These are phyloP conservation scores for Corella eumyota DNA, from an alignment of 23 tunicate species.

Conservation along the genomic window DNA sequence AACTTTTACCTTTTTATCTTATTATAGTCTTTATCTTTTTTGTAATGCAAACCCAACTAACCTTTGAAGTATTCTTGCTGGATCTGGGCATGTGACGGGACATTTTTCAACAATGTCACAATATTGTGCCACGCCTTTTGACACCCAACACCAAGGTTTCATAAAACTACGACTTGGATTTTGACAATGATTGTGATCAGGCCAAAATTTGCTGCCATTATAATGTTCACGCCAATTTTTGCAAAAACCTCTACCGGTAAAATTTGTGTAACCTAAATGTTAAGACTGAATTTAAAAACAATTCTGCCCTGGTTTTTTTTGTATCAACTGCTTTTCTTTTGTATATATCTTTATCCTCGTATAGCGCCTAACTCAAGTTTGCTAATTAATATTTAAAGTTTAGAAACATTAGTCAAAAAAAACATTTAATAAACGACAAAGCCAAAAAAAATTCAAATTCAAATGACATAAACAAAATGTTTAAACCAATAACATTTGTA, in stretches of 20 bases:
- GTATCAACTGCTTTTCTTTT: neutral
- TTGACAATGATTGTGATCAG: slow-evolving; percentile 52
- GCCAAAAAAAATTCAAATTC: too few species aligned
- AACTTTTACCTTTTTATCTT: too few species aligned
- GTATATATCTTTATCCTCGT: neutral
- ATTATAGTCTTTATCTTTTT: too few species aligned
- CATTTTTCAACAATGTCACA: slow-evolving; percentile 36
- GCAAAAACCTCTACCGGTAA: slow-evolving; percentile 41
- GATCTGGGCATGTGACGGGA: too few species aligned
- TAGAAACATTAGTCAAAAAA: too few species aligned
- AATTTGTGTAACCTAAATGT: slow-evolving; percentile 25
- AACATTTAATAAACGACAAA: neutral
- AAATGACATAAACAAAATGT: too few species aligned
- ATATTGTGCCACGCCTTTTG: slow-evolving; percentile 38
- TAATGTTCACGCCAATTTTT: slow-evolving; percentile 68
- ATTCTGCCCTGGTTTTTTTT: neutral
- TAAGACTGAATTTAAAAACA: too few species aligned
- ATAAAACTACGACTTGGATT: slow-evolving; percentile 25
- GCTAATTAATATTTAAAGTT: neutral
- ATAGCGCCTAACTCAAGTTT: neutral
- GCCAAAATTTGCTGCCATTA: slow-evolving; percentile 28
- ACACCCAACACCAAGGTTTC: slow-evolving; percentile 85
- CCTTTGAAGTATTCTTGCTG: too few species aligned
- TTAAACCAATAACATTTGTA: too few species aligned
- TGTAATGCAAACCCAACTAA: too few species aligned